Conservation (phyloP, 2,113 vertebrate species). For the Dromiciops gliroides region DNA sequence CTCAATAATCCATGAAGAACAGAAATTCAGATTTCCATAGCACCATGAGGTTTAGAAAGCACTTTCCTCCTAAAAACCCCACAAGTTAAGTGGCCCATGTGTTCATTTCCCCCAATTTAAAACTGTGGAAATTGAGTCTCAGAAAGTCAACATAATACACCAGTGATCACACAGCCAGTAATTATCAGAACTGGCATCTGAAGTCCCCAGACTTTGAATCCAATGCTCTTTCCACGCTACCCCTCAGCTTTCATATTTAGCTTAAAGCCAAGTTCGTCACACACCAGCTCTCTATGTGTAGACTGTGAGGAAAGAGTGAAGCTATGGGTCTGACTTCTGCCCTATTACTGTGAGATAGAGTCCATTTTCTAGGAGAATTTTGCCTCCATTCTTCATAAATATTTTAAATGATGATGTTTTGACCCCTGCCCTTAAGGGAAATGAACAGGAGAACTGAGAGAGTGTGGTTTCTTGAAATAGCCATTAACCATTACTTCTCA, state of each 20-base stretch:
- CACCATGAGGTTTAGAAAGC: not conserved
- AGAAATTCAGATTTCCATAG: not conserved
- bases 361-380: not conserved
- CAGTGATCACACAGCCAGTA: not conserved
- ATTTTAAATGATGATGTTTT: not conserved
- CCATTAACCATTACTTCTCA: not conserved
- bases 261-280: not conserved
- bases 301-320: not conserved
- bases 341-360: not conserved
- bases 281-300: not conserved
- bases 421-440: not conserved
- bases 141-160: not conserved
- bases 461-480: not conserved
- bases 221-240: not conserved
- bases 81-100: not conserved
- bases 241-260: not conserved
- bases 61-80: not conserved
- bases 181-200: not conserved
- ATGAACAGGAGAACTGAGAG: not conserved
- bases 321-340: not conserved
- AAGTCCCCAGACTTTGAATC: not conserved
- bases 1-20: not conserved
- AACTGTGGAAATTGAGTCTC: not conserved
- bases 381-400: not conserved
- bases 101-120: not conserved